Percentiles rank a stretch among this genome's conserved stretches.
Evolutionary conservation across 2,888 invertebrate species (phyloP).

Genomic region (Trichogramma dendrolimi): DNA sequence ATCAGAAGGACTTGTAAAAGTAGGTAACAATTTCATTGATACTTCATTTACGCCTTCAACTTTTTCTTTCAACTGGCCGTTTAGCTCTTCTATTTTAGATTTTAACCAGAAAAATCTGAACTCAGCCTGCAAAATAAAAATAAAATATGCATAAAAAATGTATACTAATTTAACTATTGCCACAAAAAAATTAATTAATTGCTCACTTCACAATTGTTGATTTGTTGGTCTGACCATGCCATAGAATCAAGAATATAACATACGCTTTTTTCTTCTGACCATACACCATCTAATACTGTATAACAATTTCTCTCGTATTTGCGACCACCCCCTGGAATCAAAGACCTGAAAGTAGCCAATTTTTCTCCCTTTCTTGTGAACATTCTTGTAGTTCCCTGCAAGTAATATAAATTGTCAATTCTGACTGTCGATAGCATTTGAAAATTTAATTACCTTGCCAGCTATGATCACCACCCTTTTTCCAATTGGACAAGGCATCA

Average conservation of each 20-base stretch:
- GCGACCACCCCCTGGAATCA: slow-evolving; percentile 70
- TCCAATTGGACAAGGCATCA: slow-evolving; percentile 80
- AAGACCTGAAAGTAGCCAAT: slow-evolving; percentile 52
- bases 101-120: slow-evolving; percentile 82
- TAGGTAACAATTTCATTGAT: slow-evolving; percentile 56
- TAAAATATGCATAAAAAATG: slow-evolving; percentile 21
- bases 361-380: slow-evolving; percentile 63
- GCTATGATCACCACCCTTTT: slow-evolving; percentile 78
- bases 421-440: slow-evolving; percentile 13
- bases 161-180: background rate
- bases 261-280: slow-evolving; percentile 57
- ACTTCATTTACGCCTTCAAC: slow-evolving; percentile 49
- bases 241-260: slow-evolving; percentile 80
- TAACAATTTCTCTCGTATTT: slow-evolving; percentile 50
- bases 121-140: slow-evolving; percentile 61
- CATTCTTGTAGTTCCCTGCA: slow-evolving; percentile 66
- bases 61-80: slow-evolving; percentile 50
- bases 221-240: slow-evolving; percentile 71
- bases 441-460: slow-evolving; percentile 52
- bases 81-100: slow-evolving; percentile 65
- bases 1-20: slow-evolving; percentile 52
- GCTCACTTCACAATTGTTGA: slow-evolving; percentile 71
- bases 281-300: slow-evolving; percentile 82
- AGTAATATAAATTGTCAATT: background rate
- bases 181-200: background rate